Conservation (phyloP, 2,888 invertebrate genomes). For the Zootermopsis nevadensis region DNA sequence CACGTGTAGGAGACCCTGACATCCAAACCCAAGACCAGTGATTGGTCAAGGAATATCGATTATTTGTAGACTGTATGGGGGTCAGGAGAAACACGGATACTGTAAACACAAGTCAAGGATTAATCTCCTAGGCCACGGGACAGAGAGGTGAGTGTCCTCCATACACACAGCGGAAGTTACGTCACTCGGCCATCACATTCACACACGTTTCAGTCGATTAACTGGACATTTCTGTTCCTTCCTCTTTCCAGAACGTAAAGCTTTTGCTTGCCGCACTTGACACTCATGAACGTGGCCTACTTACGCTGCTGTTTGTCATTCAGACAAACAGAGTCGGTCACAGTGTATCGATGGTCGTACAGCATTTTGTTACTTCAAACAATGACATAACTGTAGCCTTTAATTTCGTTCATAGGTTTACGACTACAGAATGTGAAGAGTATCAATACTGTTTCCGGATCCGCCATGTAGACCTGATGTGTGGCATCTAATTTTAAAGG, state of each 20-base stretch:
- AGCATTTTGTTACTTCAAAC: neutral
- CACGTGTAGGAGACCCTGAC: too few species aligned
- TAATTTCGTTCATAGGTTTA: too few species aligned
- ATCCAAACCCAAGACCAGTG: too few species aligned
- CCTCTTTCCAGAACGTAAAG: neutral
- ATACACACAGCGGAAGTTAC: neutral
- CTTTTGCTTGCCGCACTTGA: neutral
- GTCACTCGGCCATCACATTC: neutral
- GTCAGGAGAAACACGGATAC: neutral
- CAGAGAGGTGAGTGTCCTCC: neutral
- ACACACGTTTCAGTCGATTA: conserved; percentile 1
- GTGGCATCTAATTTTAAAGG: neutral
- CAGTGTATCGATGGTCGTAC: too few species aligned
- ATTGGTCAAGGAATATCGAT: neutral
- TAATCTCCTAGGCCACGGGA: neutral
- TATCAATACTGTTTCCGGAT: neutral
- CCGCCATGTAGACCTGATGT: neutral
- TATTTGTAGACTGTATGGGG: neutral
- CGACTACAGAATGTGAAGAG: too few species aligned
- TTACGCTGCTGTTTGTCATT: neutral
- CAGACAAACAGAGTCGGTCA: too few species aligned
- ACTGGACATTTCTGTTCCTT: conserved; percentile 10
- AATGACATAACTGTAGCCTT: neutral
- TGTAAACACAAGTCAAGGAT: neutral
- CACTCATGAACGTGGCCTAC: neutral